These are phyloP conservation scores for Tricholauxania praeusta DNA, from an alignment of 2,888 invertebrate species.

Conservation along the genomic window DNA sequence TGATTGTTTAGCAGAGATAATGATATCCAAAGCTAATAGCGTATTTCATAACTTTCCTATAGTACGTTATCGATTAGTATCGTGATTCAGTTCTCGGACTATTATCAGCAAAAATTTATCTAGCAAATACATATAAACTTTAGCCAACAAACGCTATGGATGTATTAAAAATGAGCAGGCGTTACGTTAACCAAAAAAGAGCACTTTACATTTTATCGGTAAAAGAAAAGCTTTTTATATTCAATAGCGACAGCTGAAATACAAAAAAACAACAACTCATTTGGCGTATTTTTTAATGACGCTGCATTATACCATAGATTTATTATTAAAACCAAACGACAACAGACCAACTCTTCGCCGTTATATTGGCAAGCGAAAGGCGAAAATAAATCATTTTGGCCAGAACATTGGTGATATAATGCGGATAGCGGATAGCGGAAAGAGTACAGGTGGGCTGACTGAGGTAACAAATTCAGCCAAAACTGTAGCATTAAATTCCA, in stretches of 20 bases:
- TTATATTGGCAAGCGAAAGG: neutral
- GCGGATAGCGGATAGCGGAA: neutral
- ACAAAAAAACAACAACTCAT: slow-evolving; percentile 11
- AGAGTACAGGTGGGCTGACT: neutral
- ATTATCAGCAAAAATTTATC: too few species aligned
- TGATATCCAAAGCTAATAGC: too few species aligned
- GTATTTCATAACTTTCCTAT: too few species aligned
- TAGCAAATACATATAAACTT: neutral
- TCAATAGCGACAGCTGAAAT: neutral
- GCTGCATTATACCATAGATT: slow-evolving; percentile 21
- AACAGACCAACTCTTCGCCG: neutral
- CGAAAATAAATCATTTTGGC: neutral
- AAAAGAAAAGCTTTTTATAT: slow-evolving; percentile 1
- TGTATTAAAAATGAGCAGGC: too few species aligned
- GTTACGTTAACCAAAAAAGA: slow-evolving; percentile 2
- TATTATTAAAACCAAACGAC: slow-evolving; percentile 29
- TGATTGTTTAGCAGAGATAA: too few species aligned
- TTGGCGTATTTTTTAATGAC: slow-evolving; percentile 11
- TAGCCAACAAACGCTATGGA: neutral
- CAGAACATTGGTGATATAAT: neutral
- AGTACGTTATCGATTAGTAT: too few species aligned
- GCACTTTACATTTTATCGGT: neutral
- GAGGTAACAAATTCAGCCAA: neutral
- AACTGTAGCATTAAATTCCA: slow-evolving; percentile 4
- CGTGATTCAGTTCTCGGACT: too few species aligned